phyloP scores from a whole-genome alignment of 1,140 invertebrate genomes.

The Macrostomum lignano region DNA sequence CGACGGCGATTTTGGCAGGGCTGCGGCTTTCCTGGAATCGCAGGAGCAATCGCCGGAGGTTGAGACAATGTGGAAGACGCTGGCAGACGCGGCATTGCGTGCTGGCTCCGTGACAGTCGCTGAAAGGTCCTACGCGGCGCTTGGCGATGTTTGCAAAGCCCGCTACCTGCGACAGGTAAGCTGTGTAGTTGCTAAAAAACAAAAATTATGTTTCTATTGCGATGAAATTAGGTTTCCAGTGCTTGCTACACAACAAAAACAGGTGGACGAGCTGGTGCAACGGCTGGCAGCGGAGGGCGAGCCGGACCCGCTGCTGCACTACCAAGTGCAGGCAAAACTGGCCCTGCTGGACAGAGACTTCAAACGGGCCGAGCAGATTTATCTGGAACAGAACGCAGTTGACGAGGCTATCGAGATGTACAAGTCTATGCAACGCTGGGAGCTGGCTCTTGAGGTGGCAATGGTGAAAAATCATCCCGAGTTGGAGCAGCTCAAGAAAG shows the following conservation, averaged over 20 bases:
- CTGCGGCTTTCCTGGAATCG: slow-evolving; percentile 59
- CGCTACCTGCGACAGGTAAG: slow-evolving; percentile 49
- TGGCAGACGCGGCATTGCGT: slow-evolving; percentile 49
- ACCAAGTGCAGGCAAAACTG: slow-evolving; percentile 50
- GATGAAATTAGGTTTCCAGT: too few species aligned
- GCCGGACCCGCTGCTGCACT: slow-evolving; percentile 25
- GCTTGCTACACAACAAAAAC: too few species aligned
- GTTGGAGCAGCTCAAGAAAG: too few species aligned
- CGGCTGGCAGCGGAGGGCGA: too few species aligned
- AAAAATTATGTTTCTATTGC: too few species aligned
- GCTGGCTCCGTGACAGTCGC: slow-evolving; percentile 38
- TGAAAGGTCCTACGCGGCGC: slow-evolving; percentile 45
- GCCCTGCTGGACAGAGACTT: slow-evolving; percentile 60
- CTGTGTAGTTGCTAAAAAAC: too few species aligned
- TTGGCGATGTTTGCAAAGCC: slow-evolving; percentile 61
- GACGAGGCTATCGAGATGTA: slow-evolving; percentile 64
- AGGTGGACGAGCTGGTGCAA: too few species aligned
- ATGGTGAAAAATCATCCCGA: too few species aligned
- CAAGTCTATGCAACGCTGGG: slow-evolving; percentile 44
- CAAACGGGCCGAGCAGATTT: slow-evolving; percentile 52
- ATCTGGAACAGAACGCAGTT: slow-evolving; percentile 50
- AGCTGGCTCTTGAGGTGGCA: slow-evolving; percentile 44
- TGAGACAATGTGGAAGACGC: slow-evolving; percentile 72
- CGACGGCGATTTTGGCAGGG: slow-evolving; percentile 54
- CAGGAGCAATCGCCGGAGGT: slow-evolving; percentile 40